Percentiles rank a stretch among this genome's conserved stretches.
Conservation (phyloP, 92 coral and sea anemone genomes). For the Umimayanthus kanabou region DNA sequence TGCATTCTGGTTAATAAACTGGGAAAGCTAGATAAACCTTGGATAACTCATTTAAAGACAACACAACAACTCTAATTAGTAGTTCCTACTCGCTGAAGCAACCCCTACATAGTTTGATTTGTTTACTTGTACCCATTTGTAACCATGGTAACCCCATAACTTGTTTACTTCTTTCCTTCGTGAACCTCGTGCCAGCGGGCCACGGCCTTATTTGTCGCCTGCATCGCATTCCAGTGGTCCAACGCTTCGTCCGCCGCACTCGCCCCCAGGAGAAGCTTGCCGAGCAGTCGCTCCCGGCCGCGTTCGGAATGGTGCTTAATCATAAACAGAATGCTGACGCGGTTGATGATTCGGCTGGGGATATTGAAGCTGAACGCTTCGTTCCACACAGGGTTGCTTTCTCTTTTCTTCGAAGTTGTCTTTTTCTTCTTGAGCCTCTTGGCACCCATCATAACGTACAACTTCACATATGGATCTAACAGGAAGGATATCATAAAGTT, state of each 20-base stretch:
- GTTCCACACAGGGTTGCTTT: slow-evolving; percentile 90
- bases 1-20: too few relatives aligned
- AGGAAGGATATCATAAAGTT: not conserved
- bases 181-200: slow-evolving; percentile 83
- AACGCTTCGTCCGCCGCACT: slow-evolving; percentile 87
- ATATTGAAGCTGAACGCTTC: slow-evolving; percentile 91
- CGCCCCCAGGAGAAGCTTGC: slow-evolving; percentile 80
- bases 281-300: slow-evolving; percentile 79
- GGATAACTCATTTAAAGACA: not conserved
- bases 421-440: slow-evolving; percentile 86
- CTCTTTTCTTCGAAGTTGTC: slow-evolving; percentile 84
- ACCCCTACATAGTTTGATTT: not conserved
- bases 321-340: slow-evolving; percentile 73
- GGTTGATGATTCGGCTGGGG: slow-evolving; percentile 79
- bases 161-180: slow-evolving; percentile 29
- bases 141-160: not conserved
- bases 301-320: slow-evolving; percentile 89
- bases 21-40: not conserved
- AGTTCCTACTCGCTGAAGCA: not conserved
- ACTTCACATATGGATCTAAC: slow-evolving; percentile 90
- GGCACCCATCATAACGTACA: slow-evolving; percentile 88
- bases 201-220: slow-evolving; percentile 74
- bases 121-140: not conserved
- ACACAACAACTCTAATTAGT: not conserved
- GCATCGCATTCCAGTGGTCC: slow-evolving; percentile 98